phyloP scores from a whole-genome alignment of 2,113 vertebrate species.

The Tragelaphus scriptus region DNA sequence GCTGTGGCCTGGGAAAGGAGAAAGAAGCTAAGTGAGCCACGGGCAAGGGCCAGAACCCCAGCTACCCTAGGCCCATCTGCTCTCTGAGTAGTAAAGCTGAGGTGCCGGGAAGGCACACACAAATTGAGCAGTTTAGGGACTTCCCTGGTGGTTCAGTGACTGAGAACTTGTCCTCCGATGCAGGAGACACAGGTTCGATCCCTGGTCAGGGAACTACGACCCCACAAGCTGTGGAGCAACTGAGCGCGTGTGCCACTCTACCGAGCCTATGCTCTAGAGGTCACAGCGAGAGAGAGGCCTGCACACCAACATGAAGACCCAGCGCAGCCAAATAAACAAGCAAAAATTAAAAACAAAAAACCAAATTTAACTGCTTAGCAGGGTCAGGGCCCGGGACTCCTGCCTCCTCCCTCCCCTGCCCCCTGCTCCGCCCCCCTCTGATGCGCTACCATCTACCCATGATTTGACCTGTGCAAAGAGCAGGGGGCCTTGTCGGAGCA shows the following conservation, averaged over 20 bases:
- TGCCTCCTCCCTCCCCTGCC: neutral
- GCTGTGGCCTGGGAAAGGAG: neutral
- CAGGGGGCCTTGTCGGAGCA: neutral
- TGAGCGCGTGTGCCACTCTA: rapidly evolving
- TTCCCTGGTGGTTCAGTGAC: neutral
- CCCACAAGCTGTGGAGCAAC: neutral
- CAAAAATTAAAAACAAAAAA: neutral
- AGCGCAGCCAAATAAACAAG: neutral
- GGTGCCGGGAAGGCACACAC: neutral
- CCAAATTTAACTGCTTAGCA: neutral
- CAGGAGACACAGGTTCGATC: neutral
- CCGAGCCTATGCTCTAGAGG: neutral
- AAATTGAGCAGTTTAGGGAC: neutral
- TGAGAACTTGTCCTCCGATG: neutral
- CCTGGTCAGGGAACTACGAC: neutral
- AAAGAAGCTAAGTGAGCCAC: neutral
- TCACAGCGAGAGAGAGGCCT: neutral
- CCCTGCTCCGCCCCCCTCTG: neutral
- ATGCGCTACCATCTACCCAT: neutral
- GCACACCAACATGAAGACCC: neutral
- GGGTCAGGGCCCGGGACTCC: neutral
- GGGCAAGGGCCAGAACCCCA: neutral
- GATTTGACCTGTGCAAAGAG: neutral
- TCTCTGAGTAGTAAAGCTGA: neutral
- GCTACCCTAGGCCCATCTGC: neutral